Base-by-base conservation (phyloP, 2,888 invertebrate species). In the Pyrgus malvae region DNA sequence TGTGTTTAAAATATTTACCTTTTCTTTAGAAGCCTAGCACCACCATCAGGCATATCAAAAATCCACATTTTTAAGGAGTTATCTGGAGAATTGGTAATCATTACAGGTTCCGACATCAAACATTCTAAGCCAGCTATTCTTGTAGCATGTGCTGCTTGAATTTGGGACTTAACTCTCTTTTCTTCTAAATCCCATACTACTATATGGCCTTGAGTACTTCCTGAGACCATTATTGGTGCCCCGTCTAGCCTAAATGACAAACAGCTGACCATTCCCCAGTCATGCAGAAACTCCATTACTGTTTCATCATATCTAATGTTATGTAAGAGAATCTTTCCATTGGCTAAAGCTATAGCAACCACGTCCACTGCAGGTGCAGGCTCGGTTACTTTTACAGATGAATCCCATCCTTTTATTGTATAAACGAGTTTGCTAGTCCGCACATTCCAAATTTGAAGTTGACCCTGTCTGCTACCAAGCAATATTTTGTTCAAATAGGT, bases 401-500 rank as follows among this genome's bases (percentile, higher is more conserved):
- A 91, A 12, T 85, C 78, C 95, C 96, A 97, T 0, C 94, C 94
- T 56, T 91, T 82, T 72, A 98, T 97, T 0, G 94, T 93, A 76
- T 95, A 94, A 42, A 98, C 91, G 61, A 95, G 83, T 69, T 94
- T 94, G 31, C 93, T 93, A 14, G 93, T 93, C 50, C 94, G 94
- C 5, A 99, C 84, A 83, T 99, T 99, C 97, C 98, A 98, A 59
- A 99, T 79, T 70, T 98, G 97, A 62, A 99, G 70, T 35, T 91
- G 80, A 0, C 98, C 98, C 75, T 97, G 96, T 54, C 93, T 91
- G 64, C 97, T 97, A 0, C 96, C 98, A 33, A 99, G 83, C 21
- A 99, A 77, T 57, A 99, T 92, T 78, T 99, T 99, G 76, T 99
- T 99, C 11, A 98, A 81, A 77, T 99, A 99, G 0, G 99, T 97